A percentile compares a stretch with the other conserved stretches of the same genome.
Conservation (phyloP, 1,140 invertebrate species). For the Chionoecetes opilio region DNA sequence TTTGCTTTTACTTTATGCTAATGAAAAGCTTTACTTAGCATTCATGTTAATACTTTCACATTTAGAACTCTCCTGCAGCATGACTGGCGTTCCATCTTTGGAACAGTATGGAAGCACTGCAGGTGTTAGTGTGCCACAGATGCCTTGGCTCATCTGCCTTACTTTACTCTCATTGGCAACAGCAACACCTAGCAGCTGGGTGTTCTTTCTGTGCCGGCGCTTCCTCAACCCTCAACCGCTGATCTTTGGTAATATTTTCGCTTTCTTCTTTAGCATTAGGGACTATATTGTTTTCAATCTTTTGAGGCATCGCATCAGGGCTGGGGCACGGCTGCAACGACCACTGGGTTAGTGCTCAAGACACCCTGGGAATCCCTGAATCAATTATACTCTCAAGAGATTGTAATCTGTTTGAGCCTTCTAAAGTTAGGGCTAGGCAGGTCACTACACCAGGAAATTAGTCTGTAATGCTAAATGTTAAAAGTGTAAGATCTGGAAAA, state of each 20-base stretch:
- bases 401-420: background rate
- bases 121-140: slow-evolving; percentile 53
- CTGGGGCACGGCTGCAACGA: slow-evolving; percentile 72
- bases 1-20: too few species aligned
- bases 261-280: slow-evolving; percentile 38
- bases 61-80: background rate
- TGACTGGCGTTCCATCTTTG: background rate
- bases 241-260: slow-evolving; percentile 54
- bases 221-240: slow-evolving; percentile 42
- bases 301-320: slow-evolving; percentile 59
- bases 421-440: background rate
- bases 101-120: background rate
- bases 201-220: slow-evolving; percentile 64
- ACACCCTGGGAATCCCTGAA: slow-evolving; percentile 52
- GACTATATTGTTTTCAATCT: slow-evolving; percentile 58
- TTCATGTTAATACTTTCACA: background rate
- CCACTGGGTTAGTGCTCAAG: slow-evolving; percentile 64
- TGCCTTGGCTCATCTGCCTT: slow-evolving; percentile 69
- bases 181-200: slow-evolving; percentile 69
- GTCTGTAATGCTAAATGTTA: background rate
- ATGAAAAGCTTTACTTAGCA: too few species aligned
- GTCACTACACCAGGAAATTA: background rate
- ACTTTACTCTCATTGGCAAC: slow-evolving; percentile 74
- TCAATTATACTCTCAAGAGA: slow-evolving; percentile 43
- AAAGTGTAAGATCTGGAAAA: background rate